Evolutionary conservation across 1,140 invertebrate species (phyloP).

Genomic region (Leucophenga varia): DNA sequence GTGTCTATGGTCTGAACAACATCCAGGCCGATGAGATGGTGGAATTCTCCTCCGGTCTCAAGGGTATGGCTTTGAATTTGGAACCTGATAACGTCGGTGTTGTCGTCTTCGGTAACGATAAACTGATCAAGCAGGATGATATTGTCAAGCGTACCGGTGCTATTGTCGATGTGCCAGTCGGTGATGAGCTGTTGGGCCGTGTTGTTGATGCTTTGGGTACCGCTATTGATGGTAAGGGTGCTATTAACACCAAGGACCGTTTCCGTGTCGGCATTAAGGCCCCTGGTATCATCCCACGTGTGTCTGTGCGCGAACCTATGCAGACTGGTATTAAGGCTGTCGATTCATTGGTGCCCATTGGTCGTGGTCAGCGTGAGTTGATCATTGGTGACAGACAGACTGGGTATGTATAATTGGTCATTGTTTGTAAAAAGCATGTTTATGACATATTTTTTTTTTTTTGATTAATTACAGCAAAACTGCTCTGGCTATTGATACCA

Average conservation of each 20-base stretch:
- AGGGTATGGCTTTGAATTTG: conserved; percentile 99
- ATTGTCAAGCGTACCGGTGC: conserved; percentile 99
- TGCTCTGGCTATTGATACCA: conserved; percentile 98
- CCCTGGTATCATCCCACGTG: conserved; percentile 98
- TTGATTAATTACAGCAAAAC: conserved; percentile 95
- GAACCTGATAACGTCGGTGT: conserved; percentile 99
- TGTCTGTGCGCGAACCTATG: conserved; percentile 99
- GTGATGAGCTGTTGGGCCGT: conserved; percentile 91
- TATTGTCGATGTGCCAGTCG: conserved; percentile 99
- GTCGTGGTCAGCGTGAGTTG: conserved; percentile 98
- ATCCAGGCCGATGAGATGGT: conserved; percentile 99
- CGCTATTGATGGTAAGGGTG: conserved; percentile 96
- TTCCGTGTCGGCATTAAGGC: conserved; percentile 99
- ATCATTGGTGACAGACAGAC: conserved; percentile 99
- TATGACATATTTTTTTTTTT: too few relatives aligned
- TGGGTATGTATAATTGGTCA: conserved; percentile 70
- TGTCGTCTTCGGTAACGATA: conserved; percentile 99
- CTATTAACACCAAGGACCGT: conserved; percentile 73
- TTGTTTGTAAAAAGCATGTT: too few relatives aligned
- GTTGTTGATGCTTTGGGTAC: conserved; percentile 99
- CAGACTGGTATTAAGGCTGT: conserved; percentile 99
- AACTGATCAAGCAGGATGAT: conserved; percentile 98
- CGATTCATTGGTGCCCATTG: conserved; percentile 97
- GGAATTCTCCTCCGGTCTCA: conserved; percentile 98
- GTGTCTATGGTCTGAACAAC: conserved; percentile 99